Percentiles rank a stretch among this genome's conserved stretches.
Conservation (phyloP, 2,888 invertebrate species). For the Caenorhabditis doughertyi region DNA sequence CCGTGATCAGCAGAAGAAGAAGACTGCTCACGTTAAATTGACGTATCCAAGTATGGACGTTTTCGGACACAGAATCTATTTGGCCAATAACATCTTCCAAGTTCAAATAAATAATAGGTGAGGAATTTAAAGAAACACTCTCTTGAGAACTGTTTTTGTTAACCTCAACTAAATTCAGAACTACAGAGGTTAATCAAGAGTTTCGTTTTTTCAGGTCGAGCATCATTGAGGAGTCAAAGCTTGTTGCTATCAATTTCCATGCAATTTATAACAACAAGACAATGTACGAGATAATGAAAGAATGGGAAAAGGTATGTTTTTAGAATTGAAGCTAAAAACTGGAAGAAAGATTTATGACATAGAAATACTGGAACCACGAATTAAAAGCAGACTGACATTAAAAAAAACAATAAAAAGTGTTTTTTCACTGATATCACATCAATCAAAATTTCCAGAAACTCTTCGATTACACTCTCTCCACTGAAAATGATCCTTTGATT, state of each 20-base stretch:
- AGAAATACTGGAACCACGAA: no score
- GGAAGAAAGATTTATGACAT: neutral
- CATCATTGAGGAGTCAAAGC: conserved; percentile 75
- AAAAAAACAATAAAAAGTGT: neutral
- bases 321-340: neutral
- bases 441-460: conserved; percentile 71
- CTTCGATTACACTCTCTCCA: conserved; percentile 75
- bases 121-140: conserved; percentile 3
- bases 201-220: conserved; percentile 73
- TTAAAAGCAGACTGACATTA: no score
- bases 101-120: conserved; percentile 79
- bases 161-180: neutral
- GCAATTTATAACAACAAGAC: conserved; percentile 80
- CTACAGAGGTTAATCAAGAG: neutral
- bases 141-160: neutral
- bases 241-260: conserved; percentile 82
- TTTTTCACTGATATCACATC: neutral
- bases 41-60: conserved; percentile 83
- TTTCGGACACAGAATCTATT: conserved; percentile 81
- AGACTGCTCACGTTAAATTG: conserved; percentile 77
- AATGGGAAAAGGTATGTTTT: conserved; percentile 77
- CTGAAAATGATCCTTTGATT: conserved; percentile 75
- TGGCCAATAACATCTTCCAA: conserved; percentile 82
- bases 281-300: conserved; percentile 77
- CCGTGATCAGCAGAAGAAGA: conserved; percentile 77